Percentiles rank a stretch among this genome's conserved stretches.
Conservation (phyloP, 2,888 invertebrate genomes). For the Pseudolycoriella hygida region DNA sequence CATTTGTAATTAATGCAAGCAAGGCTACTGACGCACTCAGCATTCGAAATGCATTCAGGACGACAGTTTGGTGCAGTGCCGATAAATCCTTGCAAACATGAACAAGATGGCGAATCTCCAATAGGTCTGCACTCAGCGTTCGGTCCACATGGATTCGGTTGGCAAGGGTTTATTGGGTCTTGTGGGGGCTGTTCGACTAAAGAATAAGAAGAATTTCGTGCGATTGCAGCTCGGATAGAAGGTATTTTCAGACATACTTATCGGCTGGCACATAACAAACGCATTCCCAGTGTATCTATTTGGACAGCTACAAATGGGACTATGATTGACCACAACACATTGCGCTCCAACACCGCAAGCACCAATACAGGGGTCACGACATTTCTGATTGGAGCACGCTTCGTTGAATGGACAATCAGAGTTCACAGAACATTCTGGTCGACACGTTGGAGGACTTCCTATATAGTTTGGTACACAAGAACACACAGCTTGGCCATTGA, state of each 20-base stretch:
- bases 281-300: slow-evolving; percentile 39
- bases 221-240: too few species aligned
- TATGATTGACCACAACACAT: slow-evolving; percentile 40
- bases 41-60: slow-evolving; percentile 62
- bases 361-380: slow-evolving; percentile 55
- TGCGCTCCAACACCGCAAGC: slow-evolving; percentile 48
- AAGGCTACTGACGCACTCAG: slow-evolving; percentile 46
- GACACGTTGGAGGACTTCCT: slow-evolving; percentile 53
- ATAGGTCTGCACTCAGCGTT: slow-evolving; percentile 36
- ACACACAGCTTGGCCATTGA: slow-evolving; percentile 38
- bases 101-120: slow-evolving; percentile 51
- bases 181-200: slow-evolving; percentile 11
- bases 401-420: slow-evolving; percentile 46
- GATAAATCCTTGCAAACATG: slow-evolving; percentile 45
- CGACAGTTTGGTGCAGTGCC: slow-evolving; percentile 51
- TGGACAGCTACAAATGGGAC: slow-evolving; percentile 40
- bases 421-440: slow-evolving; percentile 52
- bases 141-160: slow-evolving; percentile 34
- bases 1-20: slow-evolving; percentile 63
- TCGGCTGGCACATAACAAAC: slow-evolving; percentile 31
- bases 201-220: slow-evolving; percentile 9
- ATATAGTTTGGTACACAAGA: slow-evolving; percentile 48
- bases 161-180: slow-evolving; percentile 29
- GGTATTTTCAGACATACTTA: slow-evolving; percentile 15
- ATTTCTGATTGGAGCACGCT: slow-evolving; percentile 55